Evolutionary conservation across 2,113 vertebrate genomes (phyloP).

Genomic region (Axis porcinus): DNA sequence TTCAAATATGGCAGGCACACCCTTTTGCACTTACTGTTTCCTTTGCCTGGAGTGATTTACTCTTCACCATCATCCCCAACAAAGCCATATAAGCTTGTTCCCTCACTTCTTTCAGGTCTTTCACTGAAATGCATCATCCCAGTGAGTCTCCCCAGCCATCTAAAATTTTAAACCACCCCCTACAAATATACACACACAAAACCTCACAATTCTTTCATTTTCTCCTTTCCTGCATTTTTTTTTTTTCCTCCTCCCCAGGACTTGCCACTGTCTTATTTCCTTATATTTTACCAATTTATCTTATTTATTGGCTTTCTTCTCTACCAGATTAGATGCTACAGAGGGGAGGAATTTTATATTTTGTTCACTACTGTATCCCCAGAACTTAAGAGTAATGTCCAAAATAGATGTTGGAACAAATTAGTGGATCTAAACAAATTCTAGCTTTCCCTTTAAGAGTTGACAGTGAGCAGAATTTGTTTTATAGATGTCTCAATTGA

Average conservation of each 20-base stretch:
- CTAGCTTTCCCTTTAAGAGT: background rate
- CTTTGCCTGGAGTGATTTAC: background rate
- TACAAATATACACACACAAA: background rate
- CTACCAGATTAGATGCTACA: background rate
- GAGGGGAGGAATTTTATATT: background rate
- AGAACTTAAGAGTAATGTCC: background rate
- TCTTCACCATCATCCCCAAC: background rate
- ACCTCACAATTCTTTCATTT: background rate
- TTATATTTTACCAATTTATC: background rate
- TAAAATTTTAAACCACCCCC: background rate
- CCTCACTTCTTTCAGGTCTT: background rate
- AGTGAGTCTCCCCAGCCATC: background rate
- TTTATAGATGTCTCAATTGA: background rate
- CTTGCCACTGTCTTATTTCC: background rate
- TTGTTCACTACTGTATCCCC: background rate
- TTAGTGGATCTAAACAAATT: constrained; percentile 23
- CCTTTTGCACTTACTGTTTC: background rate
- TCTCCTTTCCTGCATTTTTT: background rate
- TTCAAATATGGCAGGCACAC: background rate
- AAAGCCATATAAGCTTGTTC: background rate
- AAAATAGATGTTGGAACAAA: constrained; percentile 37
- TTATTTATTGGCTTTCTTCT: constrained; percentile 14
- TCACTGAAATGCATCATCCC: background rate
- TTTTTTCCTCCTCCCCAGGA: background rate
- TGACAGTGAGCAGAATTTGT: background rate